Evolutionary conservation across 2,797 vertebrate species (phyloP).

Genomic region (Pantherophis vulpinus): DNA sequence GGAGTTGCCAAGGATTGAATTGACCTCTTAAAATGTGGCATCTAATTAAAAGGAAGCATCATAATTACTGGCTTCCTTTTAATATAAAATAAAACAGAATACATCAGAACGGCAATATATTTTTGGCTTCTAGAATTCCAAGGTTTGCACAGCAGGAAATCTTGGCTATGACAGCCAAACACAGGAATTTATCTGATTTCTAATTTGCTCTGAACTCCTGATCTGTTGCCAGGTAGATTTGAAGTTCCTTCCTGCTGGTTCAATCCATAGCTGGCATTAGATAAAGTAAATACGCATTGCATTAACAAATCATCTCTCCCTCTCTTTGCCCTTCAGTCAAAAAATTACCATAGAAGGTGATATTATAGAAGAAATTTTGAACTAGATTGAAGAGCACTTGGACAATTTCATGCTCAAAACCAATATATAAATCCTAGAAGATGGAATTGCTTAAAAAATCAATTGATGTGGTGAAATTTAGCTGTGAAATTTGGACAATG

Average conservation of each 20-base stretch:
- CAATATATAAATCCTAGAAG: background rate
- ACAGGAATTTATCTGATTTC: constrained; percentile 11
- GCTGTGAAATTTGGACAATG: background rate
- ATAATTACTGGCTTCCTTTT: background rate
- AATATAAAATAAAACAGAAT: constrained; percentile 18
- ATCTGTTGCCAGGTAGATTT: constrained; percentile 30
- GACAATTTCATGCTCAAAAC: background rate
- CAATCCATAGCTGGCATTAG: background rate
- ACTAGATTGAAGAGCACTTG: background rate
- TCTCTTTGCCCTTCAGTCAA: background rate
- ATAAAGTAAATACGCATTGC: background rate
- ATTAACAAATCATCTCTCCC: constrained; percentile 22
- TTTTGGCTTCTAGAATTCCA: background rate
- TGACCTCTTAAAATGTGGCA: background rate
- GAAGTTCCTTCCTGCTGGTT: constrained; percentile 5
- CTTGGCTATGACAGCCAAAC: constrained; percentile 10
- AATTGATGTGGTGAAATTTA: background rate
- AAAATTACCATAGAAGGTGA: background rate
- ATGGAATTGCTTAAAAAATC: background rate
- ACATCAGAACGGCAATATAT: constrained; percentile 12
- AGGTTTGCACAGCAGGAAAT: constrained; percentile 15
- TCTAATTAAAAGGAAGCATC: background rate
- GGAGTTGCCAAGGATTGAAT: constrained; percentile 3
- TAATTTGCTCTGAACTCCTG: constrained; percentile 31
- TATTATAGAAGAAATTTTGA: background rate